phyloP scores from a whole-genome alignment of 92 coral and sea anemone species.

The Metridium senile region DNA sequence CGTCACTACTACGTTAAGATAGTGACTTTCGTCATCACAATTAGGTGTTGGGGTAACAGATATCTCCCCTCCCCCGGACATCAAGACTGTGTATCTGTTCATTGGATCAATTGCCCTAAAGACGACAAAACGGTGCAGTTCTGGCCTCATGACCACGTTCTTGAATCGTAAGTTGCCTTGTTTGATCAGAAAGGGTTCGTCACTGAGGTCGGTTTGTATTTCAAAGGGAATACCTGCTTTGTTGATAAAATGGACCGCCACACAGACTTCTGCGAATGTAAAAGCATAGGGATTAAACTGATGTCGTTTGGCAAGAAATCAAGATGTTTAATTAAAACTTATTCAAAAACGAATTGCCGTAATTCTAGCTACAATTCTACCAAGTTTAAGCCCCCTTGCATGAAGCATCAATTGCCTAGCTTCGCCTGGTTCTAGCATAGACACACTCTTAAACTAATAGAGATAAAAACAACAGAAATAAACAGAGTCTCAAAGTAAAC shows the following conservation, averaged over 20 bases:
- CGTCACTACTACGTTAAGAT: slow-evolving; percentile 24
- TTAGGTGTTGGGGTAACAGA: slow-evolving; percentile 10
- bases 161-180: slow-evolving; percentile 31
- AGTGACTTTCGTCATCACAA: slow-evolving; percentile 12
- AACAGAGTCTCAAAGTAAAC: no score
- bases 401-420: no score
- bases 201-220: slow-evolving; percentile 20
- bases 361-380: no score
- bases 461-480: no score
- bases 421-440: no score
- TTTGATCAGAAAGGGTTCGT: slow-evolving; percentile 38
- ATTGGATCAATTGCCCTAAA: slow-evolving; percentile 31
- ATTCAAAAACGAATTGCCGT: no score
- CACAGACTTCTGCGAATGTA: slow-evolving; percentile 21
- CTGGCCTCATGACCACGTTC: slow-evolving; percentile 31
- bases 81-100: slow-evolving; percentile 6
- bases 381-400: no score
- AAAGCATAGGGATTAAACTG: no score
- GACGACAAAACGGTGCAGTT: slow-evolving; percentile 34
- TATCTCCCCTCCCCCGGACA: slow-evolving; percentile 24
- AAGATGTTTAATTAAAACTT: no score
- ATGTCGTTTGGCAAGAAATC: no score
- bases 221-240: slow-evolving; percentile 25
- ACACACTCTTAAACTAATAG: no score
- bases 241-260: slow-evolving; percentile 43